Conservation (phyloP, 2,113 vertebrate species). For the Oxyura jamaicensis region DNA sequence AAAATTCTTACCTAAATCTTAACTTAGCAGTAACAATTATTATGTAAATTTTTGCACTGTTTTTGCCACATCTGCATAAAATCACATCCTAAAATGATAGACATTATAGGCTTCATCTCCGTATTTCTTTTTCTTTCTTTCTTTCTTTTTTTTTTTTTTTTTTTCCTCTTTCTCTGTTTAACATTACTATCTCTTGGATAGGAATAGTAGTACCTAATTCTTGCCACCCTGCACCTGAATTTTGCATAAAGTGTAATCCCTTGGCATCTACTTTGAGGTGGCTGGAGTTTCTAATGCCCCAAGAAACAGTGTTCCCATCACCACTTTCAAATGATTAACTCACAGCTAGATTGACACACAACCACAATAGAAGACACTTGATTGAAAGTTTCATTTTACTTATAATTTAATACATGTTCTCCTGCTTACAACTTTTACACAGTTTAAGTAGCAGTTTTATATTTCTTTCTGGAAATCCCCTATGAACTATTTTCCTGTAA, state of each 20-base stretch:
- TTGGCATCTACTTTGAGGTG: neutral
- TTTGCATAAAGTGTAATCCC: neutral
- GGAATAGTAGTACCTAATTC: no score
- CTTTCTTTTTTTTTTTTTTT: neutral
- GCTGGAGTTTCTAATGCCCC: neutral
- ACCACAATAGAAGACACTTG: neutral
- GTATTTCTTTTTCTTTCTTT: neutral
- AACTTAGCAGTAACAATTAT: fast-evolving
- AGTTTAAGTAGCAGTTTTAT: neutral
- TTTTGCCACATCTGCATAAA: neutral
- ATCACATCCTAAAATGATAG: neutral
- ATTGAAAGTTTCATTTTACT: neutral
- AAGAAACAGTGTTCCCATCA: neutral
- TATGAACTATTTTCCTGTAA: neutral
- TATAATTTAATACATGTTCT: neutral
- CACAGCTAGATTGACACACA: neutral
- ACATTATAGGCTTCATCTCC: neutral
- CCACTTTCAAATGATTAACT: neutral
- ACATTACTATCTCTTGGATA: neutral
- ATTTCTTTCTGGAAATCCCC: neutral
- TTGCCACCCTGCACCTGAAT: neutral
- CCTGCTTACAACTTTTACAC: neutral
- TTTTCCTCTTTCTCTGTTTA: neutral
- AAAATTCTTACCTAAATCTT: neutral
- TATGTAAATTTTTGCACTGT: neutral